Conservation (phyloP, 2,888 invertebrate species). For the Cyclophora punctaria region DNA sequence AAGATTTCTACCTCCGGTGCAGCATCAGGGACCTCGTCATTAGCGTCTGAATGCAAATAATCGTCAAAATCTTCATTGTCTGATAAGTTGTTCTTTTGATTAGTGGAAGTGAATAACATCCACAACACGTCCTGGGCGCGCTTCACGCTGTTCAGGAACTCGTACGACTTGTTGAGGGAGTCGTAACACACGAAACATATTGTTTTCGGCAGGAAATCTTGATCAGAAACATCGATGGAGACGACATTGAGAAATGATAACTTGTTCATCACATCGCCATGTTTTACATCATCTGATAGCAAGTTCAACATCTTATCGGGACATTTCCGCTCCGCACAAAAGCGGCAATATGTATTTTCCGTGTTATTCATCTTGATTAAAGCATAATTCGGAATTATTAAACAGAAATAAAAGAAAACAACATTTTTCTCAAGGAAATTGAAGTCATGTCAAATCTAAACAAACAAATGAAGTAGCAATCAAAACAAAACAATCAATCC, state of each 20-base stretch:
- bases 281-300: constrained; percentile 33
- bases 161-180: constrained; percentile 48
- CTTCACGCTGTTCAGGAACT: constrained; percentile 46
- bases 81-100: constrained; percentile 30
- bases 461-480: too few relatives aligned
- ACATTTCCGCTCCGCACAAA: constrained; percentile 50
- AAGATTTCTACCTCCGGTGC: constrained; percentile 23
- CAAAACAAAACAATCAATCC: too few relatives aligned
- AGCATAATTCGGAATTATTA: too few relatives aligned
- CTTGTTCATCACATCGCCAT: constrained; percentile 39
- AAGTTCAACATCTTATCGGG: constrained; percentile 43
- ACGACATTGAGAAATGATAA: constrained; percentile 51
- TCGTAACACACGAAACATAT: constrained; percentile 57
- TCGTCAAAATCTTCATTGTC: constrained; percentile 52
- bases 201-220: constrained; percentile 46
- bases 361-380: constrained; percentile 27
- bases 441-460: too few relatives aligned
- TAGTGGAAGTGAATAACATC: constrained; percentile 28
- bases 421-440: too few relatives aligned
- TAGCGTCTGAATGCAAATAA: constrained; percentile 23
- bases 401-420: too few relatives aligned
- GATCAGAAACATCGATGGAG: constrained; percentile 46
- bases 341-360: constrained; percentile 45
- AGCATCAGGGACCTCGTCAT: constrained; percentile 21
- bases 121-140: constrained; percentile 41